Evolutionary conservation across 2,888 invertebrate genomes (phyloP), one percentile per base, ranked within the genome.

Genomic region (Zonitis immaculata): DNA sequence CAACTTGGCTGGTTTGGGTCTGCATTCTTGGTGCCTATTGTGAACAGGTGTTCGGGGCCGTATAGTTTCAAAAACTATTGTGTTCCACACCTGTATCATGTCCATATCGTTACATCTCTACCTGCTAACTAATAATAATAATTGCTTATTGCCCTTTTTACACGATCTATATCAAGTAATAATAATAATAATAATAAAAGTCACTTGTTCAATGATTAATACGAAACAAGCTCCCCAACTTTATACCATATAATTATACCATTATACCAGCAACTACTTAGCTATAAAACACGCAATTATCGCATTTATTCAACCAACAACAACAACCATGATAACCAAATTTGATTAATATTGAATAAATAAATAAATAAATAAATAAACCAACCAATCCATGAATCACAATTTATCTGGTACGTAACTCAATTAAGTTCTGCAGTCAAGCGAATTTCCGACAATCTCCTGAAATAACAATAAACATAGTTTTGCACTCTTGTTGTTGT

Each of bases 61-160:
- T 58, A 58, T 58, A 61, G 59, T 55, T 59, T 57, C n/a, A n/a
- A n/a, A 60, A 58, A 57, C 65, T 61, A 65, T 66, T 65, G 59
- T 65, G 59, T 62, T 64, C 68, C 72, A 74, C 74, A 74, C 73
- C 74, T 72, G 74, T 74, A 66, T 66, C 66, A 66, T 70, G 70
- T 68, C n/a, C 70, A 67, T 67, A 68, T 68, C 67, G 70, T 66
- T 65, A 9, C 16, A 35, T 35, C 35, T 67, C 67, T 70, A 70
- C 69, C 68, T 69, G 68, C 64, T 66, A 67, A 64, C 59, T 58
- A n/a, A n/a, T n/a, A n/a, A n/a, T n/a, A n/a, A 58, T 62, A 61
- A 61, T 57, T 56, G 59, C 55, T n/a, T 44, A 22, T 42, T 48
- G 54, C 54, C 51, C 51, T 54, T 54, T n/a, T n/a, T n/a, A n/a